These are phyloP conservation scores for Orius insidiosus DNA, from an alignment of 1,140 invertebrate species.

Conservation along the genomic window DNA sequence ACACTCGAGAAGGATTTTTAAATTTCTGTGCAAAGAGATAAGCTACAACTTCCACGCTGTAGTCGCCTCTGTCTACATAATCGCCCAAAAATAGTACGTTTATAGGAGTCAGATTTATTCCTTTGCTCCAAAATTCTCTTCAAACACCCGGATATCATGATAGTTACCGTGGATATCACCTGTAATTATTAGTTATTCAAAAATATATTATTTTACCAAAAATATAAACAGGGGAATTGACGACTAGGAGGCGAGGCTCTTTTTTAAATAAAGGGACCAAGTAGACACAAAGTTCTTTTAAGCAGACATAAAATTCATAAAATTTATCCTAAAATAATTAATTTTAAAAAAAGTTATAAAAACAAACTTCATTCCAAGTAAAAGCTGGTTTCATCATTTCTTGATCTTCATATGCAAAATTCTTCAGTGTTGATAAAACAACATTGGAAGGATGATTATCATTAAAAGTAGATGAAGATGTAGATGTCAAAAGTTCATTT, in stretches of 20 bases:
- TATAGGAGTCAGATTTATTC: slow-evolving; percentile 63
- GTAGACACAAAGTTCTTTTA: slow-evolving; percentile 22
- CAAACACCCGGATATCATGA: slow-evolving; percentile 38
- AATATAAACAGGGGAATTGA: slow-evolving; percentile 35
- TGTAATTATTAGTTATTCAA: slow-evolving; percentile 9
- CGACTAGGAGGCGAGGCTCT: slow-evolving; percentile 31
- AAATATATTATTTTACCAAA: slow-evolving; percentile 24
- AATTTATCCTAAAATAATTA: not conserved
- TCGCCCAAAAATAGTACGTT: slow-evolving; percentile 92
- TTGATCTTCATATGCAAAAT: too few relatives aligned
- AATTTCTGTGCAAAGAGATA: slow-evolving; percentile 82
- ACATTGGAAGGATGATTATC: not conserved
- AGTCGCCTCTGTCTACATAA: slow-evolving; percentile 81
- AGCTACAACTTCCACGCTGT: slow-evolving; percentile 70
- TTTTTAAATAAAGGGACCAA: slow-evolving; percentile 22
- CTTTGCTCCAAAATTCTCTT: slow-evolving; percentile 38
- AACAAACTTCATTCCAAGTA: slow-evolving; percentile 1
- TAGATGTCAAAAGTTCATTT: not conserved
- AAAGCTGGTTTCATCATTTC: not conserved
- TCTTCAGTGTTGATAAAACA: not conserved
- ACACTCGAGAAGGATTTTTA: slow-evolving; percentile 90
- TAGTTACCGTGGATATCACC: slow-evolving; percentile 45
- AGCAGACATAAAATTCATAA: not conserved
- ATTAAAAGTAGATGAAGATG: not conserved
- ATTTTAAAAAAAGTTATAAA: not conserved